Conservation (phyloP, 2,797 vertebrate species). For the Cercopithecus hamlyni region DNA sequence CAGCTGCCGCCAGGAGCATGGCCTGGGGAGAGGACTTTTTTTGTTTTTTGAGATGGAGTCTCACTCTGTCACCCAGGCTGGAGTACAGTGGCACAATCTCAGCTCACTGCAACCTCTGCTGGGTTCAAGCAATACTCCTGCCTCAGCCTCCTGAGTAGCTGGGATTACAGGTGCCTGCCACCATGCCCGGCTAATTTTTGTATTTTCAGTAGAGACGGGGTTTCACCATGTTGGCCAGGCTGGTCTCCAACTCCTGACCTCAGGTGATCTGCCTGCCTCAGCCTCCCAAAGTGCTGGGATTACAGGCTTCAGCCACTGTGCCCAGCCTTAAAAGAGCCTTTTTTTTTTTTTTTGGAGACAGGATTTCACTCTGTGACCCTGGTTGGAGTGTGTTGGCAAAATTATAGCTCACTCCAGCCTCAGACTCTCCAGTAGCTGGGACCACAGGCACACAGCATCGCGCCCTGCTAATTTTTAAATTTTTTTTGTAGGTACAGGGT, state of each 20-base stretch:
- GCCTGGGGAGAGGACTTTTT: background rate
- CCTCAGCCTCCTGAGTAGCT: background rate
- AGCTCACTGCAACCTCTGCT: background rate
- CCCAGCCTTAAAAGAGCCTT: background rate
- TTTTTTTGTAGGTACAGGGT: background rate
- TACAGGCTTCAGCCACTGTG: background rate
- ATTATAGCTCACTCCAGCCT: background rate
- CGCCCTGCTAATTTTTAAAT: background rate
- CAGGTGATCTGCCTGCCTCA: background rate
- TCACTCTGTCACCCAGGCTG: background rate
- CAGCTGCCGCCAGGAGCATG: background rate
- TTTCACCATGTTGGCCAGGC: background rate
- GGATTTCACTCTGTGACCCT: background rate
- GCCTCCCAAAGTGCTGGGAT: background rate
- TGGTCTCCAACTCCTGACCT: background rate
- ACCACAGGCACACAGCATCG: background rate
- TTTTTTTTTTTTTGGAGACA: background rate
- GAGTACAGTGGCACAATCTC: background rate
- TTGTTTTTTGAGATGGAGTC: background rate
- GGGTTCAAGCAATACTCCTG: background rate
- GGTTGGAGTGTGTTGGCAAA: background rate
- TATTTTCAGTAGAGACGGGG: background rate
- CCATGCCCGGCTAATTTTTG: background rate
- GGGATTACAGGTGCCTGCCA: background rate
- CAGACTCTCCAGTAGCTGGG: background rate